Conservation (phyloP, 2,888 invertebrate genomes). For the Gerosis bhagava region DNA sequence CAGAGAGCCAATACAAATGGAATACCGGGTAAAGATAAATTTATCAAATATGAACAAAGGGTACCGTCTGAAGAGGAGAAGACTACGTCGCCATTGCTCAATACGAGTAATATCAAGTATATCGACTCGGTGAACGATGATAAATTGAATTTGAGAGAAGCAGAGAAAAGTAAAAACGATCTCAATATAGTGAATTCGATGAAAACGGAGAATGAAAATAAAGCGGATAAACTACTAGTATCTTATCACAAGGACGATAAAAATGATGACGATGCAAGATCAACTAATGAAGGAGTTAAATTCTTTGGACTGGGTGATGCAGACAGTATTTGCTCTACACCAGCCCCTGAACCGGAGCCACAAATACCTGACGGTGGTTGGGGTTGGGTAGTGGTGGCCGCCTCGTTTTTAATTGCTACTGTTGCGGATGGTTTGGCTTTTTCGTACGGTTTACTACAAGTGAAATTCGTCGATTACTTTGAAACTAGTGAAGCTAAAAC, state of each 20-base stretch:
- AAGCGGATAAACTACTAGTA: slow-evolving; percentile 53
- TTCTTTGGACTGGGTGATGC: slow-evolving; percentile 76
- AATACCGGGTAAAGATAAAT: slow-evolving; percentile 70
- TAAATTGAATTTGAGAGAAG: slow-evolving; percentile 47
- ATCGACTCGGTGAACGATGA: slow-evolving; percentile 62
- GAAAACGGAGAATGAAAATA: slow-evolving; percentile 55
- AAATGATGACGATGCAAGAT: slow-evolving; percentile 66
- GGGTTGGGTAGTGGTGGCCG: slow-evolving; percentile 95
- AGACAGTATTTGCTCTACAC: slow-evolving; percentile 74
- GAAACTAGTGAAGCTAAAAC: slow-evolving; percentile 91
- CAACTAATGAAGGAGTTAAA: slow-evolving; percentile 75
- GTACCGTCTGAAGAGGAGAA: slow-evolving; percentile 76
- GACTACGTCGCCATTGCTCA: slow-evolving; percentile 71
- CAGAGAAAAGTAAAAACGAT: slow-evolving; percentile 54
- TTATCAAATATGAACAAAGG: slow-evolving; percentile 62
- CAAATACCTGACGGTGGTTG: slow-evolving; percentile 93
- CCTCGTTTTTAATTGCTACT: slow-evolving; percentile 92
- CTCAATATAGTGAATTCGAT: slow-evolving; percentile 66
- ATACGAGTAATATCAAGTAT: slow-evolving; percentile 57
- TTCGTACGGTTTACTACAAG: slow-evolving; percentile 94
- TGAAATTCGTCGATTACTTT: slow-evolving; percentile 90
- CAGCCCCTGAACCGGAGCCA: slow-evolving; percentile 65
- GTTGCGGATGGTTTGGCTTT: slow-evolving; percentile 97
- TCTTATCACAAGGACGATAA: slow-evolving; percentile 53
- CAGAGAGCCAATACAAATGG: slow-evolving; percentile 70